Percentiles rank a stretch among this genome's conserved stretches.
Evolutionary conservation across 2,797 vertebrate genomes (phyloP).

Genomic region (Acropternis orthonyx): DNA sequence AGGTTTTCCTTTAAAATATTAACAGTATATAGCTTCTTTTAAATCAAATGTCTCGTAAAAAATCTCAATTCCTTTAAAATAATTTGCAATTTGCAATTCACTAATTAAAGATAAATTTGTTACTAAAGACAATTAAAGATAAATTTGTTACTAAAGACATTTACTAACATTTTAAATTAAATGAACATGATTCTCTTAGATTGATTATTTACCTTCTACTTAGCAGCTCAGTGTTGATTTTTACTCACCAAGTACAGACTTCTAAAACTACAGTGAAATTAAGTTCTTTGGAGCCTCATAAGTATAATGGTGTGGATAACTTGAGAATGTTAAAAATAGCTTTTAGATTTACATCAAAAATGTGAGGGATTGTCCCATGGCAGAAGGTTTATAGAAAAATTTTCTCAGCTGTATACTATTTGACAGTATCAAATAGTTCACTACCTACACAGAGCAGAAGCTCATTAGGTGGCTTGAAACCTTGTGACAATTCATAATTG

Average conservation of each 20-base stretch:
- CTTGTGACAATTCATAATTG: neutral
- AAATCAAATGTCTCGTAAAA: conserved; percentile 1
- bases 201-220: neutral
- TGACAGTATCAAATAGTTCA: neutral
- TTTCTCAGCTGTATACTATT: neutral
- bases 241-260: neutral
- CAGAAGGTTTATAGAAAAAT: neutral
- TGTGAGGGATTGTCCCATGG: neutral
- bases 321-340: neutral
- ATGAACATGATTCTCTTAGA: neutral
- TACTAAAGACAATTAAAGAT: neutral
- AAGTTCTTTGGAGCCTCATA: neutral
- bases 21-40: neutral
- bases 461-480: neutral
- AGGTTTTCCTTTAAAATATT: neutral
- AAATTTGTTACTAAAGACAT: neutral
- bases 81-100: neutral
- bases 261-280: neutral
- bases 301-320: neutral
- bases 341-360: neutral
- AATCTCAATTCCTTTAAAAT: conserved; percentile 38
- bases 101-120: conserved; percentile 5
- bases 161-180: conserved; percentile 6
- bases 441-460: neutral
- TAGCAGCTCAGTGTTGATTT: neutral